Conservation (phyloP, 1,140 invertebrate genomes). For the Drosophila ironensis region DNA sequence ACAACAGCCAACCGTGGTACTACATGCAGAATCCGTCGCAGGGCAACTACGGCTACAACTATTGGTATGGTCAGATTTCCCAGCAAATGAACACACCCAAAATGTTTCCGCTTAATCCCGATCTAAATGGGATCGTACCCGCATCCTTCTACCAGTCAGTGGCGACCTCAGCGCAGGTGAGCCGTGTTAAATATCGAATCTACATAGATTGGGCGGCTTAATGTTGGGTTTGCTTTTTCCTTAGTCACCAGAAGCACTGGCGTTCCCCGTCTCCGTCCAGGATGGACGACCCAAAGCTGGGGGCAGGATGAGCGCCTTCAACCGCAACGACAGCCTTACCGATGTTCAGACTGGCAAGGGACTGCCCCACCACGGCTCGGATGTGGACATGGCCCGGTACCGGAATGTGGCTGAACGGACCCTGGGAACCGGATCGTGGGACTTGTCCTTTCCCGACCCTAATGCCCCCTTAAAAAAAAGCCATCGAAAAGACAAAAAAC, state of each 20-base stretch:
- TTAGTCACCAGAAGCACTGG: no score
- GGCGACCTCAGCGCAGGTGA: no score
- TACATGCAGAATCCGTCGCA: not conserved
- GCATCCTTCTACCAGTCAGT: not conserved
- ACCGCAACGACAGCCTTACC: slow-evolving; percentile 15
- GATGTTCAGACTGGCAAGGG: not conserved
- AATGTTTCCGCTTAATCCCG: not conserved
- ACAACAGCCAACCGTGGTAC: not conserved
- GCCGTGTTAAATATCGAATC: no score
- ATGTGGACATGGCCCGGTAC: slow-evolving; percentile 5
- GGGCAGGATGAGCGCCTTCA: not conserved
- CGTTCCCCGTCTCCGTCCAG: no score
- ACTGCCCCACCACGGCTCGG: not conserved
- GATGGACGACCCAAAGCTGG: not conserved
- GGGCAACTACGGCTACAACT: not conserved
- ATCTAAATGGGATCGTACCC: not conserved
- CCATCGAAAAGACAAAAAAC: not conserved
- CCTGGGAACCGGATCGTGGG: not conserved
- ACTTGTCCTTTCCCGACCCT: not conserved
- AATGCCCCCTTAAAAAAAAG: not conserved
- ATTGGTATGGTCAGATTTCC: not conserved
- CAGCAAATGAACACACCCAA: not conserved
- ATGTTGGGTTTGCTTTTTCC: no score
- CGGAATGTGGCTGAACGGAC: not conserved
- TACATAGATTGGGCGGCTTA: no score